These are phyloP conservation scores for Andricus curvator DNA, from an alignment of 2,888 invertebrate species.

Conservation along the genomic window DNA sequence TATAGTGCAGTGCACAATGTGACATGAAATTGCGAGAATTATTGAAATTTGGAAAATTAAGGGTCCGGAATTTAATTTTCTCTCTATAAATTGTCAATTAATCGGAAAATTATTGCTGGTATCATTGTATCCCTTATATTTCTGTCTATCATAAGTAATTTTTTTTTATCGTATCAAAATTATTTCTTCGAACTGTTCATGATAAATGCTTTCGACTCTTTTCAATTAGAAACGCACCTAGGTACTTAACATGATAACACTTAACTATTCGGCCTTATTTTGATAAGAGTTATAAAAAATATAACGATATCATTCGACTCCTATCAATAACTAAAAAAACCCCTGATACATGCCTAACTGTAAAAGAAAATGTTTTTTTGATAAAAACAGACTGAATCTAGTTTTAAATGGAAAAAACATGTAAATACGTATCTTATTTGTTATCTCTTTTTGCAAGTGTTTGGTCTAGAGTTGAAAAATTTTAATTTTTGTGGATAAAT, in stretches of 20 bases:
- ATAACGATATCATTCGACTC: background rate
- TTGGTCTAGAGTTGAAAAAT: background rate
- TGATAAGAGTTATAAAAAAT: conserved; percentile 7
- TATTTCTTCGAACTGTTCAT: background rate
- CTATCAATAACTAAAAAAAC: background rate
- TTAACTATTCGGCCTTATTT: conserved; percentile 8
- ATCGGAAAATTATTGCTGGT: background rate
- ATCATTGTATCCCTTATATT: background rate
- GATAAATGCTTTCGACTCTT: conserved; percentile 2
- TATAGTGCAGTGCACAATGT: background rate
- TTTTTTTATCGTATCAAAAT: background rate
- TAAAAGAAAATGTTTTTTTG: background rate
- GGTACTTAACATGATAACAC: background rate
- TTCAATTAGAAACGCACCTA: background rate
- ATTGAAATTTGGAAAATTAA: conserved; percentile 3
- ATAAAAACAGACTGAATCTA: background rate
- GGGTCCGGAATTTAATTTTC: background rate
- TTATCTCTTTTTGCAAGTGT: background rate
- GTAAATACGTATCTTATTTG: background rate
- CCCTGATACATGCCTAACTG: background rate
- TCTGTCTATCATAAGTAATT: background rate
- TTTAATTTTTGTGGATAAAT: no score
- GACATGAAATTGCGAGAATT: conserved; percentile 17
- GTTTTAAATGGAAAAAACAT: background rate
- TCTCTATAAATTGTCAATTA: background rate